Percentiles rank a stretch among this genome's conserved stretches.
phyloP scores from a whole-genome alignment of 2,888 invertebrate genomes.

The Drosophila emarginata region DNA sequence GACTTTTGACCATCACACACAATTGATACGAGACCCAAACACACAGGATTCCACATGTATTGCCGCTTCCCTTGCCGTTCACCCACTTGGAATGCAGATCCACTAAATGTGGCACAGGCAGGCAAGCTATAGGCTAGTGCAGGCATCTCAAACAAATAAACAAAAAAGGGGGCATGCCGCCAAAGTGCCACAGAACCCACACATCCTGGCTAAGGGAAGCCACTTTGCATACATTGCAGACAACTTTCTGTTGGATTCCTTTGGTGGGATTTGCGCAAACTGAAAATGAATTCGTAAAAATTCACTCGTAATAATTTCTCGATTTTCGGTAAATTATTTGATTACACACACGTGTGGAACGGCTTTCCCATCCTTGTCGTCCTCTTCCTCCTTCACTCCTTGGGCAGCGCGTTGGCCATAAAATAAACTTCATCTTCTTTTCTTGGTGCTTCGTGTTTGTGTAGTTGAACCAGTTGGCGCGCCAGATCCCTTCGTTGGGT shows the following conservation, averaged over 20 bases:
- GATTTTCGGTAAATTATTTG: conserved; percentile 81
- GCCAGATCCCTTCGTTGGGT: conserved; percentile 7
- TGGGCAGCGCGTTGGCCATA: conserved; percentile 54
- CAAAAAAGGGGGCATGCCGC: conserved; percentile 55
- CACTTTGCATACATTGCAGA: conserved; percentile 72
- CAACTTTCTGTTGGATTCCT: conserved; percentile 48
- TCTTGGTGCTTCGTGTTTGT: conserved; percentile 35
- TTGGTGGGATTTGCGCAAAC: conserved; percentile 39
- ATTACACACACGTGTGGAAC: conserved; percentile 78
- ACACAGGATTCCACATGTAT: conserved; percentile 45
- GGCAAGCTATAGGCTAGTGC: conserved; percentile 39
- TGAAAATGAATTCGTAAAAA: conserved; percentile 77
- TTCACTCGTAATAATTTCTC: conserved; percentile 77
- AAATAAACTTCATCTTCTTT: conserved; percentile 76
- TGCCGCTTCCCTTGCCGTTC: conserved; percentile 39
- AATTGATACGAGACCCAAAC: conserved; percentile 77
- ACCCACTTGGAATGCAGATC: conserved; percentile 23
- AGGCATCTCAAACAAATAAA: conserved; percentile 75
- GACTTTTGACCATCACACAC: conserved; percentile 83
- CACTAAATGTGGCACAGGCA: conserved; percentile 18
- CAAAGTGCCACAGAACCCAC: conserved; percentile 76
- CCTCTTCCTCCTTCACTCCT: conserved; percentile 9
- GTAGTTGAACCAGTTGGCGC: conserved; percentile 25
- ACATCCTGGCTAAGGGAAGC: conserved; percentile 61
- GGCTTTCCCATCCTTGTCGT: conserved; percentile 6